Base-by-base conservation (phyloP, 30 jellyfish, hydroid and myxozoan species). In the Clytia hemisphaerica region DNA sequence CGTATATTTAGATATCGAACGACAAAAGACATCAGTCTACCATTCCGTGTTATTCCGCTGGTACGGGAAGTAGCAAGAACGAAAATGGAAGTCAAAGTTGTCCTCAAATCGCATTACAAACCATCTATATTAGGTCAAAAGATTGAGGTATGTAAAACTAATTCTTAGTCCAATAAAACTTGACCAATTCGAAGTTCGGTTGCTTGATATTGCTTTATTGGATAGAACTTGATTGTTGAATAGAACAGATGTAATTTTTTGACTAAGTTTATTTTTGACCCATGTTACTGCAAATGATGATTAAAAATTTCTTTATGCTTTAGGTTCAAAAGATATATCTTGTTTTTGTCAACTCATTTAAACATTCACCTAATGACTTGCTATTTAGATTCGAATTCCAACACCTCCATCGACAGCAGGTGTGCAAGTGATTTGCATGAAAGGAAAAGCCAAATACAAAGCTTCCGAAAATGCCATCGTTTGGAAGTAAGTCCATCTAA, bases 351-450 rank as follows among this genome's bases (percentile, higher is more conserved):
- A 42, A 42, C n/a, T n/a, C n/a, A n/a, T n/a, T n/a, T n/a, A n/a
- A n/a, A n/a, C n/a, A n/a, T n/a, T n/a, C n/a, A n/a, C n/a, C n/a
- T n/a, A n/a, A n/a, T n/a, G n/a, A n/a, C n/a, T 58, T 37, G 15
- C 37, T 16, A 32, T 45, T 33, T 36, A 85, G 96, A 93, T 85
- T 37, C 82, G 95, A 48, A 89, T 89, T 25, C 98, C 98, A 7
- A 89, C 98, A 4, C 98, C 98, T 0, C 98, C 98, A 19, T 75
- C 98, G 31, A 89, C 98, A 6, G 98, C 98, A 7, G 98, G 98
- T 27, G 98, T 89, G n/a, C 94, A 80, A 61, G 85, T 89, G 54
- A 76, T 89, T 6, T 89, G 98, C 82, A 82, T 82, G 93, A 91
- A 91, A 67, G 99, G 99, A 48, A 82, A 83, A 64, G 95, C 99